Percentiles rank a stretch among this genome's conserved stretches.
Evolutionary conservation across 2,113 vertebrate species (phyloP).

Genomic region (Prionailurus bengalensis): DNA sequence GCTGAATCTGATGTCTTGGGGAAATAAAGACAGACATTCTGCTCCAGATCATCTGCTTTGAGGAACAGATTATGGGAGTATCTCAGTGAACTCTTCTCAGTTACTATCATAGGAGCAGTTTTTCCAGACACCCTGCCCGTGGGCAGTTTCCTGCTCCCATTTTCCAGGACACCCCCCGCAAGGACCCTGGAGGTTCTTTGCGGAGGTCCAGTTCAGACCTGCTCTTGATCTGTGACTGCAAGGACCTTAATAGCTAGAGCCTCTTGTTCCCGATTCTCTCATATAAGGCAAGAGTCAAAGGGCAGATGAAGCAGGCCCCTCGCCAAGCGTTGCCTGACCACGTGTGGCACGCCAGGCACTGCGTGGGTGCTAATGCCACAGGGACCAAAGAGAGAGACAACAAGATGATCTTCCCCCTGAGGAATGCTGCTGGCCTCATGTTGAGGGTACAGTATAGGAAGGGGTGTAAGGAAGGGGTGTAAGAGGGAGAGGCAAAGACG

Average conservation of each 20-base stretch:
- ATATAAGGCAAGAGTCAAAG: background rate
- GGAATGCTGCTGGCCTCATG: background rate
- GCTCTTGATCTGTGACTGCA: background rate
- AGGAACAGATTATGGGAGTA: background rate
- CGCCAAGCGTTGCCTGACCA: background rate
- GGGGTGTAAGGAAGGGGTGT: background rate
- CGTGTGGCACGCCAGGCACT: background rate
- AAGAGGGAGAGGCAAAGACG: background rate
- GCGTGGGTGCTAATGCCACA: background rate
- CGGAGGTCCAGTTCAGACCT: background rate
- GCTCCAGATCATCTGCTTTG: background rate
- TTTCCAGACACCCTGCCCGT: background rate
- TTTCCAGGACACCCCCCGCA: background rate
- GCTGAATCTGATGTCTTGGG: background rate
- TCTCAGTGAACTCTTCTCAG: background rate
- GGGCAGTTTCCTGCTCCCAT: no score
- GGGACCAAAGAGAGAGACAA: background rate
- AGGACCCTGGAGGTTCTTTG: background rate
- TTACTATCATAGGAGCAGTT: background rate
- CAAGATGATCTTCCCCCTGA: background rate
- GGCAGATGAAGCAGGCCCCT: background rate
- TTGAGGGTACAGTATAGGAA: background rate
- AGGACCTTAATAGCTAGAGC: background rate
- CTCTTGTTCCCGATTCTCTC: background rate
- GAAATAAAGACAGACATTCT: background rate